Conservation (phyloP, 2,113 vertebrate genomes). For the Gallinago jamesoni region DNA sequence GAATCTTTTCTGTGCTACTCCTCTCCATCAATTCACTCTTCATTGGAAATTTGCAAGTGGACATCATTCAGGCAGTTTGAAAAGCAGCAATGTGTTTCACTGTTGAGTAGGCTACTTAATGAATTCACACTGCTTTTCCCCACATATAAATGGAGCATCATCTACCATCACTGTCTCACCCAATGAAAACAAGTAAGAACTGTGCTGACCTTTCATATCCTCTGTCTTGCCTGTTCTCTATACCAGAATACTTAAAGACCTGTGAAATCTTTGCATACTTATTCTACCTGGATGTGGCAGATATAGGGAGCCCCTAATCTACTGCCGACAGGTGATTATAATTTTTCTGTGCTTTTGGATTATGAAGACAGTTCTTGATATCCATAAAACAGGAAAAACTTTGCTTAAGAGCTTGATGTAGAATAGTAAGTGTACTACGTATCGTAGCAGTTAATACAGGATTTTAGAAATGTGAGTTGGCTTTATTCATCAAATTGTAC, state of each 20-base stretch:
- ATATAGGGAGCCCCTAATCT: rapidly evolving
- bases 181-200: neutral
- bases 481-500: neutral
- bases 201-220: neutral
- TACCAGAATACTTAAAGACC: neutral
- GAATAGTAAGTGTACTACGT: neutral
- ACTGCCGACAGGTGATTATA: rapidly evolving
- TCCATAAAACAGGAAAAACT: neutral
- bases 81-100: neutral
- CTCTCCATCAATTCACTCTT: neutral
- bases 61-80: neutral
- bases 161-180: neutral
- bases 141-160: neutral
- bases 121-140: neutral
- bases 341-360: neutral
- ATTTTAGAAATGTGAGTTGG: neutral
- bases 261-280: neutral
- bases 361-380: neutral
- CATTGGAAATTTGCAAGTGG: neutral
- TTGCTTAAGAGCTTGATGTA: neutral
- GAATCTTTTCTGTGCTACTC: neutral
- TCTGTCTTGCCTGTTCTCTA: neutral
- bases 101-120: neutral
- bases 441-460: neutral
- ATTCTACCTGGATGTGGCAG: neutral